Evolutionary conservation across 2,797 vertebrate genomes (phyloP).

Genomic region (Poecilia picta): DNA sequence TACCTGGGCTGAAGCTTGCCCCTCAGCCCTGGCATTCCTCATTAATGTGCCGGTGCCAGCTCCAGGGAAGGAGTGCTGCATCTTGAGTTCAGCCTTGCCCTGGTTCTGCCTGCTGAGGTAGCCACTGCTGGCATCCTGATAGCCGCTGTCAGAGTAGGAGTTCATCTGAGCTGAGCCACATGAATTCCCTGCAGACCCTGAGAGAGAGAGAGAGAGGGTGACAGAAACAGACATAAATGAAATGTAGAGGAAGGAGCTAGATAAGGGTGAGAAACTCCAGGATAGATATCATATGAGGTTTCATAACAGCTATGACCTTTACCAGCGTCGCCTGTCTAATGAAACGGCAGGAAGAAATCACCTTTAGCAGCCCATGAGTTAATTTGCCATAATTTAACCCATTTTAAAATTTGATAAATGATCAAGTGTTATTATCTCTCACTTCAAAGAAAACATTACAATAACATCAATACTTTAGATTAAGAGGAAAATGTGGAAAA

Average conservation of each 20-base stretch:
- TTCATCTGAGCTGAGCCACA: slow-evolving; percentile 98
- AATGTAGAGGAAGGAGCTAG: slow-evolving; percentile 15
- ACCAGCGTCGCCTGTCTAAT: slow-evolving; percentile 49
- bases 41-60: slow-evolving; percentile 78
- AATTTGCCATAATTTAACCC: slow-evolving; percentile 27
- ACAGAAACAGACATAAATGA: slow-evolving; percentile 17
- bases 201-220: slow-evolving; percentile 26
- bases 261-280: slow-evolving; percentile 9
- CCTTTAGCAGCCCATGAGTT: slow-evolving; percentile 30
- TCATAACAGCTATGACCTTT: slow-evolving; percentile 66
- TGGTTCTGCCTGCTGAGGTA: slow-evolving; percentile 90
- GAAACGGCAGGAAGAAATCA: slow-evolving; percentile 32
- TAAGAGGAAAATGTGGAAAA: background rate
- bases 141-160: slow-evolving; percentile 98
- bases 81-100: slow-evolving; percentile 87
- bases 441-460: background rate
- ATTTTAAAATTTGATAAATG: slow-evolving; percentile 32
- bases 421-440: slow-evolving; percentile 11
- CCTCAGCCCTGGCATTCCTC: slow-evolving; percentile 91
- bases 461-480: background rate
- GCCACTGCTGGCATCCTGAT: slow-evolving; percentile 92
- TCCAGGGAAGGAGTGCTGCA: slow-evolving; percentile 88
- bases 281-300: slow-evolving; percentile 37
- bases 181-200: slow-evolving; percentile 93
- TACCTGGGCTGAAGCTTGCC: slow-evolving; percentile 92